Evolutionary conservation across 2,888 invertebrate genomes (phyloP), one percentile per base, ranked within the genome.

Genomic region (Acrocera orbiculus): DNA sequence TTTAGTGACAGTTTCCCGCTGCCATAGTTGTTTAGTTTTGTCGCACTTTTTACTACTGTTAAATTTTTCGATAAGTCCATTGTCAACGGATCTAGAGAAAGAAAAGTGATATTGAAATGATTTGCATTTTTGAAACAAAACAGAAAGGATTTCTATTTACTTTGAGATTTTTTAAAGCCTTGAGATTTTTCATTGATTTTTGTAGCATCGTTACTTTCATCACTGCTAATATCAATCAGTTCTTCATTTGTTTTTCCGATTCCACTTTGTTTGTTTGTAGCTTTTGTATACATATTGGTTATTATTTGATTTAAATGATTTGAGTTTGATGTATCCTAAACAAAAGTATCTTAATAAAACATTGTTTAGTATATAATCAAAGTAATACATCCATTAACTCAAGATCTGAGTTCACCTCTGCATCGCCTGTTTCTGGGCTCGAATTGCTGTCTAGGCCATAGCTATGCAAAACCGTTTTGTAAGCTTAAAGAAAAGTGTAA

Each of bases 211-310:
- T 23, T 23, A n/a, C 73, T 65, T 46, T 78, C 78, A 48, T 76
- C 79, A 51, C 77, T 81, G 50, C 79, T 80, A 42, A 82, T 82
- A 49, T 81, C 80, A 46, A 83, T 73, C 33, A 80, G 56, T 52
- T 82, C 81, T 46, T 75, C 74, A 10, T 72, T 16, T 22, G 25
- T 11, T 10, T 11, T 14, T 15, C 16, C 11, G 15, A 22, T 28
- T 30, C 30, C 20, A 13, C 20, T 31, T 31, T 32, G 15, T 32
- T 38, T 26, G 16, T 32, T 19, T 17, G 29, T 30, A n/a, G n/a
- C n/a, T n/a, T 56, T 62, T 30, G 59, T 62, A 45, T 71, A 73
- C 46, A 71, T 52, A 37, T 64, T 62, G 11, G 65, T 48, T 47
- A 58, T 47, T 49, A 59, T 49, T 28, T 52, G 52, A 37, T 48